Evolutionary conservation across 2,888 invertebrate species (phyloP).

Genomic region (Bombyx huttoni): DNA sequence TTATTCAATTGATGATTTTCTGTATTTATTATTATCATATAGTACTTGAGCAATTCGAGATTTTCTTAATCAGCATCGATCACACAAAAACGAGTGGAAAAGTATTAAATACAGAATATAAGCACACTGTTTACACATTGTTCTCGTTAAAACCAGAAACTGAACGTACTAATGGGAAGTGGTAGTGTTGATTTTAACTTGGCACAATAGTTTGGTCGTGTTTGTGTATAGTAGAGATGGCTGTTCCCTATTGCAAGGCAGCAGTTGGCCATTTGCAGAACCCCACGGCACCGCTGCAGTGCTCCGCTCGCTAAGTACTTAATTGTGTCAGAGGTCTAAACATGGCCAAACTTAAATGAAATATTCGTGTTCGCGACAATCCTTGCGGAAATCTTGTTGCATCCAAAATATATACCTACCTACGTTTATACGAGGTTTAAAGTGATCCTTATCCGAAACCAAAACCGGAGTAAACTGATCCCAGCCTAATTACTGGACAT

Average conservation of each 20-base stretch:
- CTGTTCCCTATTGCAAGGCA: slow-evolving; percentile 13
- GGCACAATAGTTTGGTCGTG: neutral
- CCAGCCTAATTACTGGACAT: too few relatives aligned
- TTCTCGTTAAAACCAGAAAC: neutral
- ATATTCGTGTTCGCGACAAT: slow-evolving; percentile 15
- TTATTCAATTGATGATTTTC: too few relatives aligned
- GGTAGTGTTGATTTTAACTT: neutral
- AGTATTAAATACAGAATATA: neutral
- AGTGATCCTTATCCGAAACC: too few relatives aligned
- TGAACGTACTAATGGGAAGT: neutral
- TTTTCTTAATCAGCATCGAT: too few relatives aligned
- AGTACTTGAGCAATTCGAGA: too few relatives aligned
- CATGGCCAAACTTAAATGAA: slow-evolving; percentile 31
- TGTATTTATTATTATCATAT: too few relatives aligned
- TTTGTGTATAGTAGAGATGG: neutral
- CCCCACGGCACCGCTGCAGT: slow-evolving; percentile 5
- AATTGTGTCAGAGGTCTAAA: slow-evolving; percentile 30
- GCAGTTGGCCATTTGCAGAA: slow-evolving; percentile 18
- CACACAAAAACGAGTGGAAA: neutral
- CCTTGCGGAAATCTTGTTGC: neutral
- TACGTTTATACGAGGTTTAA: neutral
- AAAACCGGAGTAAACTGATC: too few relatives aligned
- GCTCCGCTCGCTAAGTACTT: slow-evolving; percentile 23
- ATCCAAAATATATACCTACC: neutral
- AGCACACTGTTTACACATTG: too few relatives aligned